Percentiles rank a stretch among this genome's conserved stretches.
Conservation (phyloP, 1,140 invertebrate genomes). For the Micrasema longulum region DNA sequence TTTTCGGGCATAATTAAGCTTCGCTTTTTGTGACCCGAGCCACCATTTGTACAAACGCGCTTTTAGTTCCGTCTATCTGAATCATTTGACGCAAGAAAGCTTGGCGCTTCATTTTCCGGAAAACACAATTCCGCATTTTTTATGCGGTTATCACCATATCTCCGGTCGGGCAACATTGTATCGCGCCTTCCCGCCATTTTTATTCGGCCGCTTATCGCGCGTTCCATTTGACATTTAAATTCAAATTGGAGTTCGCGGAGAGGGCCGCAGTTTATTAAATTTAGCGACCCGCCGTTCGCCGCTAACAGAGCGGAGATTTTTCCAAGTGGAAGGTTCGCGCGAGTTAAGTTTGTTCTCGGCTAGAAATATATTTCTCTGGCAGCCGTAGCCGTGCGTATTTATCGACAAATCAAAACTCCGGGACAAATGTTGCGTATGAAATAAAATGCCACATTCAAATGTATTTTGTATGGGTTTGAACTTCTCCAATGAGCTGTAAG, state of each 20-base stretch:
- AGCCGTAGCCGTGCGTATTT: no score
- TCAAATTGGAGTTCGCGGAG: constrained; percentile 44
- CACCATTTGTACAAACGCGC: background rate
- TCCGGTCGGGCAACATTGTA: constrained; percentile 18
- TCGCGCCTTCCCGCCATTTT: constrained; percentile 15
- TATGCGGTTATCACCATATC: constrained; percentile 15
- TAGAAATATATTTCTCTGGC: background rate
- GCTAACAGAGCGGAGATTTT: constrained; percentile 12
- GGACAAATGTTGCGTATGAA: no score
- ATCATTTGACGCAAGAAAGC: constrained; percentile 3
- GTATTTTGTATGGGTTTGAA: no score
- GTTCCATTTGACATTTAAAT: constrained; percentile 51
- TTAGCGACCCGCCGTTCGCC: constrained; percentile 38
- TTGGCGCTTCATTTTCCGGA: background rate
- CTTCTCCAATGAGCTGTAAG: no score
- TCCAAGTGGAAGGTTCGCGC: background rate
- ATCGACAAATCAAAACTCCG: no score
- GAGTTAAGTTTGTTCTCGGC: background rate
- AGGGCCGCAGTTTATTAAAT: constrained; percentile 51
- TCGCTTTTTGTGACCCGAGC: no score
- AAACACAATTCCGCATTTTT: constrained; percentile 16
- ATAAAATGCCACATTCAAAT: no score
- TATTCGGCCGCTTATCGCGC: constrained; percentile 31
- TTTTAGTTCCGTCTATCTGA: background rate
- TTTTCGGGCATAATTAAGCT: no score